Base-by-base conservation (phyloP, 2,113 vertebrate genomes). In the Triplophysa tibetana region DNA sequence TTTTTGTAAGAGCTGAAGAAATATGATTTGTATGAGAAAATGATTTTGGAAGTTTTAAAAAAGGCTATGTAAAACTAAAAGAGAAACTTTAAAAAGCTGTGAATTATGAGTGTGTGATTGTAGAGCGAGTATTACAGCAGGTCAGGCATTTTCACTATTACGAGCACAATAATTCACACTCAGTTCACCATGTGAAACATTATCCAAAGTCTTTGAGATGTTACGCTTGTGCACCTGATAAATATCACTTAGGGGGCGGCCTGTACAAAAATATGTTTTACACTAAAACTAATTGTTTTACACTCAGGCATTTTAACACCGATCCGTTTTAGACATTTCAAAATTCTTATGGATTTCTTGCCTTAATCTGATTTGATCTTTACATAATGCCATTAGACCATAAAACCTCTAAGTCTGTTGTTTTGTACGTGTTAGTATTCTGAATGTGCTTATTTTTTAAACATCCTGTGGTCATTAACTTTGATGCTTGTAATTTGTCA, bases 1-100 rank as follows among this genome's bases (percentile, higher is more conserved):
- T 86, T 82, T 89, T 87, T 88, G 78, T 87, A 86, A 73, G 78
- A 77, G 50, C 50, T 58, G 16, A 88, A 63, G 64, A 81, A 80
- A 65, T 66, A 64, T 33, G 79, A 70, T 66, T 52, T 67, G 24
- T 78, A 50, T 74, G 7, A 67, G 26, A 83, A 54, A 77, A 80
- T 3, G 64, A 68, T 79, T 79, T 70, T 9, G 29, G 77, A 78
- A 77, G 14, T 65, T 86, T 86, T 79, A 69, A 80, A 69, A 80
- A 63, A 74, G n/a, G 75, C 77, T 9, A 84, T 82, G 73, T 82
- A 70, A 83, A 50, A 68, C 75, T 82, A 70, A 83, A 50, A 64
- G 23, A 67, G 50, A 73, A 69, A 70, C 19, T 60, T 24, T 24
- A 54, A 56, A 81, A 77, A 21, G 26, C 45, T 66, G 60, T 81